Conservation (phyloP, 2,113 vertebrate species). For the Eurystomus gularis region DNA sequence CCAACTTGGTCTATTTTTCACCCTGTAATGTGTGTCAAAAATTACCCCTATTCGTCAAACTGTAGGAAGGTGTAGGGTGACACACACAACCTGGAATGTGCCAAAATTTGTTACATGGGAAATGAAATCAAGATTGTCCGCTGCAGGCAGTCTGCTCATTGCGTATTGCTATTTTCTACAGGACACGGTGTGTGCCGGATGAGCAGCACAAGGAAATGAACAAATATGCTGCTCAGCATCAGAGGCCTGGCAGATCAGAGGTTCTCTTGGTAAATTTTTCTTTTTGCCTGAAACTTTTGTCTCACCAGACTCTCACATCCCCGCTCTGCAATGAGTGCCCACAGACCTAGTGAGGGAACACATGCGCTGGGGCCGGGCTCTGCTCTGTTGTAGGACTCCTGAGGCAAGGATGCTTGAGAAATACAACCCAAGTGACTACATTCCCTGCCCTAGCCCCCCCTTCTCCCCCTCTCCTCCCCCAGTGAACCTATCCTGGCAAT, state of each 20-base stretch:
- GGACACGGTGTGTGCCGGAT: not conserved
- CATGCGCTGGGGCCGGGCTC: not conserved
- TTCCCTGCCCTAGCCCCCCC: too few relatives aligned
- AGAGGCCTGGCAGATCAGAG: not conserved
- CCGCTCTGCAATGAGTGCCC: fast-evolving
- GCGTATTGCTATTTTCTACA: fast-evolving
- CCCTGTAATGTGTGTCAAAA: not conserved
- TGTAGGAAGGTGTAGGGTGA: not conserved
- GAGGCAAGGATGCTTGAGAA: not conserved
- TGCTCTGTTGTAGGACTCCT: not conserved
- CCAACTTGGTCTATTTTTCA: not conserved
- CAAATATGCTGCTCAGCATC: not conserved
- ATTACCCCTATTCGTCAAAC: not conserved
- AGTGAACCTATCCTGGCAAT: not conserved
- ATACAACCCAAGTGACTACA: not conserved
- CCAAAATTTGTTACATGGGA: not conserved
- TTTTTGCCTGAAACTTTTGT: not conserved
- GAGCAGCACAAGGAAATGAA: not conserved
- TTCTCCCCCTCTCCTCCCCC: not conserved
- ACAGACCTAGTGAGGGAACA: fast-evolving
- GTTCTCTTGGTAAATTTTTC: not conserved
- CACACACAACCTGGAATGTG: not conserved
- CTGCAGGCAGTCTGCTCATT: not conserved
- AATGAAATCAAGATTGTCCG: not conserved
- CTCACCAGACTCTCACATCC: not conserved